Conservation (phyloP, 2,797 vertebrate species). For the Diplodus sargus region DNA sequence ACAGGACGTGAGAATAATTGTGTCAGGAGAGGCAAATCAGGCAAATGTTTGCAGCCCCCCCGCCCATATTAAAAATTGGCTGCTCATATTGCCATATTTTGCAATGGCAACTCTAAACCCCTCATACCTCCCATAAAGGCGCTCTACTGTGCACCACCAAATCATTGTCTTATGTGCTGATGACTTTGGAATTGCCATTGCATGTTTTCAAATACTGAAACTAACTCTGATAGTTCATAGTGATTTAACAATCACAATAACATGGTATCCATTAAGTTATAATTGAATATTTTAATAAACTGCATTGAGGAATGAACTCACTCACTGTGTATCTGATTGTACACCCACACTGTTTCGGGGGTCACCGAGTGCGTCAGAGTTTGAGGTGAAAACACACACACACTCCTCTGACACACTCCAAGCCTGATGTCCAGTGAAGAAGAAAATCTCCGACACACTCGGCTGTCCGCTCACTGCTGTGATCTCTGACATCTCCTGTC, state of each 20-base stretch:
- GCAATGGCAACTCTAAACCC: too few species aligned
- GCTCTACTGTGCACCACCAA: too few species aligned
- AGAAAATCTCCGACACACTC: conserved; percentile 60
- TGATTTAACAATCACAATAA: not conserved
- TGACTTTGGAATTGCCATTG: too few species aligned
- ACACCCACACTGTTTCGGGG: not conserved
- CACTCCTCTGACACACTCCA: conserved; percentile 61
- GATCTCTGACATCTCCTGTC: conserved; percentile 43
- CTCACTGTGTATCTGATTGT: not conserved
- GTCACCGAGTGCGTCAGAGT: conserved; percentile 36
- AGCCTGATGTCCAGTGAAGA: conserved; percentile 61
- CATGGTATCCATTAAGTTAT: not conserved
- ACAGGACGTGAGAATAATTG: too few species aligned
- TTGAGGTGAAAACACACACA: conserved; percentile 12
- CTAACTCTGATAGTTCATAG: not conserved
- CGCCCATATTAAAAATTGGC: too few species aligned
- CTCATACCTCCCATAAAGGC: too few species aligned
- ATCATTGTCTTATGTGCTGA: too few species aligned
- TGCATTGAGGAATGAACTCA: not conserved
- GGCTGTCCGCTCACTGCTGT: conserved; percentile 11
- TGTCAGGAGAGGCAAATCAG: too few species aligned
- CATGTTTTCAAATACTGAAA: not conserved
- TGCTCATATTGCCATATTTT: too few species aligned
- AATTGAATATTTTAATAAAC: not conserved
- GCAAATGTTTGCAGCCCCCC: too few species aligned